phyloP scores from a whole-genome alignment of 2,797 vertebrate species.

The Esox masquinongy region DNA sequence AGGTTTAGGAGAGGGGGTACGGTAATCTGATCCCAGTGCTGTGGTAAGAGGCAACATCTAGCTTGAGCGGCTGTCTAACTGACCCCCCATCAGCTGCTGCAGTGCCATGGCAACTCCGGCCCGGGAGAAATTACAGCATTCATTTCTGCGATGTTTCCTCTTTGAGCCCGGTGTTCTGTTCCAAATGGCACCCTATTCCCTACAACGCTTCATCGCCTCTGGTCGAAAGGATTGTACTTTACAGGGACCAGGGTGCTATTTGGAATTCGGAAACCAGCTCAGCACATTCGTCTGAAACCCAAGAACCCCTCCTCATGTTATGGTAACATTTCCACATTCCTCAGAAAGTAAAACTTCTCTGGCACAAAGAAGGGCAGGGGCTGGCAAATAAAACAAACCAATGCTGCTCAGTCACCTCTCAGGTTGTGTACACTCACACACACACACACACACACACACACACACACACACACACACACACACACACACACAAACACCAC shows the following conservation, averaged over 20 bases:
- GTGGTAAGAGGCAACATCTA: neutral
- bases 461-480: no score
- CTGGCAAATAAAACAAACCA: conserved; percentile 11
- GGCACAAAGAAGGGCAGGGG: neutral
- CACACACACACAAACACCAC: conserved; percentile 1
- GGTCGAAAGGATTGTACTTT: no score
- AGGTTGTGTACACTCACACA: conserved; percentile 4
- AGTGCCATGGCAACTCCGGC: no score
- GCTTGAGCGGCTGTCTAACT: neutral
- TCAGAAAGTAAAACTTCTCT: neutral
- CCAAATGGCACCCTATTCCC: no score
- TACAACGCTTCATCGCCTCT: no score
- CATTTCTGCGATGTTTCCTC: neutral
- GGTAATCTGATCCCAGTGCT: neutral
- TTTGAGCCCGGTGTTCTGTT: neutral
- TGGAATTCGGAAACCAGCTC: neutral
- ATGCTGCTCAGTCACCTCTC: conserved; percentile 24
- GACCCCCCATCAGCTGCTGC: no score
- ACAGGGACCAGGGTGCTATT: no score
- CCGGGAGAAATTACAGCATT: neutral
- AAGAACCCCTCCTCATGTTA: neutral
- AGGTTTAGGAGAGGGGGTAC: neutral
- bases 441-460: no score
- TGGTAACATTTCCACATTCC: conserved; percentile 7
- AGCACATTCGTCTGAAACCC: neutral